phyloP scores from a whole-genome alignment of 2,113 vertebrate species.

The Helogale parvula region DNA sequence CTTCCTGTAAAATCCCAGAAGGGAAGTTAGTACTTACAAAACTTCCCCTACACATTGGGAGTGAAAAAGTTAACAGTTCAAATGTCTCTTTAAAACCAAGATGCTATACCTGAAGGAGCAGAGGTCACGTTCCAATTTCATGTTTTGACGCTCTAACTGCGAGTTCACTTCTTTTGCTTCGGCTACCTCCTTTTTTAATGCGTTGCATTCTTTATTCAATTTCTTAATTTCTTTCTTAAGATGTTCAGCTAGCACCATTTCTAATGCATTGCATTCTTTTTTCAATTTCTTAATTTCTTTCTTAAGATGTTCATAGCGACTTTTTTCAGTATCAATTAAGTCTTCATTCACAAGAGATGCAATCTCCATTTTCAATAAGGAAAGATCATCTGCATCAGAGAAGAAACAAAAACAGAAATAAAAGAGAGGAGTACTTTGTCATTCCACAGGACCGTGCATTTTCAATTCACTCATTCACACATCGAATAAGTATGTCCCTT shows the following conservation, averaged over 20 bases:
- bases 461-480: background rate
- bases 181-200: slow-evolving; percentile 85
- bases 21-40: background rate
- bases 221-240: background rate
- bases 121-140: slow-evolving; percentile 89
- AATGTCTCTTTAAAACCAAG: background rate
- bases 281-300: slow-evolving; percentile 74
- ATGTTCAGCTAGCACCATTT: too few relatives aligned
- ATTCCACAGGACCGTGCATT: background rate
- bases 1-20: background rate
- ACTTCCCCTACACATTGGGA: background rate
- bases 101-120: slow-evolving; percentile 88
- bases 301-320: background rate
- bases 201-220: slow-evolving; percentile 85
- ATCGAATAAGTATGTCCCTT: background rate
- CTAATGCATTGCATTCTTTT: slow-evolving; percentile 84
- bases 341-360: slow-evolving; percentile 90
- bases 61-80: background rate
- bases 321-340: slow-evolving; percentile 87
- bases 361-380: slow-evolving; percentile 91
- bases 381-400: slow-evolving; percentile 87
- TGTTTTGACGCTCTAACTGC: slow-evolving; percentile 85
- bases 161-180: slow-evolving; percentile 89
- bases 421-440: background rate
- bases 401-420: background rate